phyloP scores from a whole-genome alignment of 2,888 invertebrate species.

The Drosophila paracracens region DNA sequence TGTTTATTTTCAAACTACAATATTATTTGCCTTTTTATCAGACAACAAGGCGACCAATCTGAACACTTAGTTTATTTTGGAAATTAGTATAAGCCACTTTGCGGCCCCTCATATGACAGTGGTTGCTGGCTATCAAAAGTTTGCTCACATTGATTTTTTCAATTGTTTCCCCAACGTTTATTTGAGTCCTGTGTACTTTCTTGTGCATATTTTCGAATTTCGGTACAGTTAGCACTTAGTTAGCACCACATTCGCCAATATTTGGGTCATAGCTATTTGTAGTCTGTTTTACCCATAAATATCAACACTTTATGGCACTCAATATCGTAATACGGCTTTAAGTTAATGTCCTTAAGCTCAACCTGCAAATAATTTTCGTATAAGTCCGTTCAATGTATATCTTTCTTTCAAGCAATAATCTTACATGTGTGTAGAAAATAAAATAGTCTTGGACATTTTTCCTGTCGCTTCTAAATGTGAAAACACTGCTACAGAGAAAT shows the following conservation, averaged over 20 bases:
- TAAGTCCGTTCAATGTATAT: neutral
- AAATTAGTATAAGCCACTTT: conserved; percentile 72
- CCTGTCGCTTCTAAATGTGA: neutral
- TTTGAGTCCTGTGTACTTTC: conserved; percentile 2
- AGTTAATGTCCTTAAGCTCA: neutral
- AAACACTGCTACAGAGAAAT: neutral
- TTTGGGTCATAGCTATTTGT: neutral
- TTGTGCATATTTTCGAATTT: conserved; percentile 4
- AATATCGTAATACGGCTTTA: neutral
- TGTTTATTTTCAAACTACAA: conserved; percentile 61
- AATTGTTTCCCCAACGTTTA: conserved; percentile 11
- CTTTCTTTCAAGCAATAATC: neutral
- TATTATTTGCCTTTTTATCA: conserved; percentile 60
- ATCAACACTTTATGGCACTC: neutral
- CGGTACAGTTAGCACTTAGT: neutral
- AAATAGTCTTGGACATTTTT: neutral
- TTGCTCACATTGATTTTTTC: conserved; percentile 11
- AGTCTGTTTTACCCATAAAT: neutral
- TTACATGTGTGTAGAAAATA: neutral
- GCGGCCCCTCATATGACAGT: conserved; percentile 31
- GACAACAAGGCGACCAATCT: conserved; percentile 30
- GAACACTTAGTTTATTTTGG: conserved; percentile 64
- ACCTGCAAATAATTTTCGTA: neutral
- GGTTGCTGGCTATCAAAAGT: conserved; percentile 14
- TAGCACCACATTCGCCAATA: neutral